Conservation (phyloP, 1,140 invertebrate genomes). For the Homarus americanus region DNA sequence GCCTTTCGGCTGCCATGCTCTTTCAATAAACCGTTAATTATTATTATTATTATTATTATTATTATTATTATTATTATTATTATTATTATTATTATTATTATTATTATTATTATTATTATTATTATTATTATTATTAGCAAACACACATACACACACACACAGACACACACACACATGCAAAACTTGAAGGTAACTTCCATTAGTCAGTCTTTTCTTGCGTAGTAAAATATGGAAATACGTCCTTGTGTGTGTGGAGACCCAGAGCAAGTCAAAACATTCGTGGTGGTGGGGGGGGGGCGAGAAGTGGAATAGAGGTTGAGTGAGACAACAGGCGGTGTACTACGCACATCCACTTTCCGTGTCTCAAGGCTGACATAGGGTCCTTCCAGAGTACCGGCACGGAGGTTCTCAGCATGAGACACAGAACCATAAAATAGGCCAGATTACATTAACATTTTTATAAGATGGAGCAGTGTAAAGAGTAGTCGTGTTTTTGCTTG, state of each 20-base stretch:
- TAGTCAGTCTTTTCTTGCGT: background rate
- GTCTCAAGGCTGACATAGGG: background rate
- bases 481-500: no score
- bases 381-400: background rate
- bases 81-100: no score
- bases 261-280: no score
- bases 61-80: no score
- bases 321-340: background rate
- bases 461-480: background rate
- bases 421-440: background rate
- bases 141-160: background rate
- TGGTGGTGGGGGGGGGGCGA: no score
- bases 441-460: slow-evolving; percentile 1
- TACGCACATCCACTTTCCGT: no score
- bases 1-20: no score
- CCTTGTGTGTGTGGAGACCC: background rate
- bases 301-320: no score
- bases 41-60: no score
- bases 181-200: background rate
- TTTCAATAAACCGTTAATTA: no score
- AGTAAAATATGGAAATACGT: background rate
- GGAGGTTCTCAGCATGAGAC: background rate
- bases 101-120: no score
- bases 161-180: background rate
- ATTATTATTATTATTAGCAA: background rate